phyloP scores from a whole-genome alignment of 30 jellyfish, hydroid and myxozoan species.

The Clytia hemisphaerica region DNA sequence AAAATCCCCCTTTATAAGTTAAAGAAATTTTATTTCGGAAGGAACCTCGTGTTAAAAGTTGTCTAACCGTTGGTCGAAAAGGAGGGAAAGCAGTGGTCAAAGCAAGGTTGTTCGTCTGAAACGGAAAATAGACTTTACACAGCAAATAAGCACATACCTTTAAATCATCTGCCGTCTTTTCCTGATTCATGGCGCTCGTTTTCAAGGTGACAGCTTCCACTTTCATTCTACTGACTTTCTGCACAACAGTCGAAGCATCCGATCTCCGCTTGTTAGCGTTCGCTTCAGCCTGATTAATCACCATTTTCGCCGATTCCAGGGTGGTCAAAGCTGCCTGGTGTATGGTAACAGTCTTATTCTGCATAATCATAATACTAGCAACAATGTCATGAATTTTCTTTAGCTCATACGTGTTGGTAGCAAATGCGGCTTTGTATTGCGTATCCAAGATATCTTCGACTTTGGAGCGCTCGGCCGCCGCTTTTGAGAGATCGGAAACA shows the following conservation, averaged over 20 bases:
- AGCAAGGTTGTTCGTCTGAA: too few species aligned
- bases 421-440: conserved; percentile 52
- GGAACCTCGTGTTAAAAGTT: too few species aligned
- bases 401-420: conserved; percentile 72
- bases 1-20: too few species aligned
- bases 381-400: conserved; percentile 53
- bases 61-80: not conserved
- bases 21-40: too few species aligned
- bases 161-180: conserved; percentile 41
- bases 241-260: conserved; percentile 57
- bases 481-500: conserved; percentile 42
- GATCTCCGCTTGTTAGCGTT: conserved; percentile 34
- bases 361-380: conserved; percentile 26
- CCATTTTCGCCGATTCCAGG: conserved; percentile 61
- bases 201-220: conserved; percentile 66
- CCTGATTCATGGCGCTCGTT: conserved; percentile 39
- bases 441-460: conserved; percentile 46
- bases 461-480: conserved; percentile 65
- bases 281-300: conserved; percentile 57
- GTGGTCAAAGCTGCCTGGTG: conserved; percentile 46
- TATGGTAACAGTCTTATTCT: conserved; percentile 42
- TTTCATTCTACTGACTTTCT: conserved; percentile 73
- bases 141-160: conserved; percentile 52
- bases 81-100: too few species aligned
- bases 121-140: too few species aligned